A percentile compares a stretch with the other conserved stretches of the same genome.
These are phyloP conservation scores for Mastomys coucha DNA, from an alignment of 2,113 vertebrate genomes.

Conservation along the genomic window DNA sequence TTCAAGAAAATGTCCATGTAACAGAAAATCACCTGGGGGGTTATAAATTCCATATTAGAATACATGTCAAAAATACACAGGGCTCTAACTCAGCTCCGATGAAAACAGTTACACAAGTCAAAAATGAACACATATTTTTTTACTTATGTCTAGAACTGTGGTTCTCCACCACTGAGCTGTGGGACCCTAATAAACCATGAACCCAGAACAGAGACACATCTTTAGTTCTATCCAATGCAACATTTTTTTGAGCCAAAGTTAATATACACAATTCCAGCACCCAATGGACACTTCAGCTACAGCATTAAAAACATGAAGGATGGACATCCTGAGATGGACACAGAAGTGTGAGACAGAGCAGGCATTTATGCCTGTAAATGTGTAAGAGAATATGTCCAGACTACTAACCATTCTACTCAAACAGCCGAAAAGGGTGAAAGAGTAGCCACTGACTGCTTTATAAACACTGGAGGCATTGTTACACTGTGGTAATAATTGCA, in stretches of 20 bases:
- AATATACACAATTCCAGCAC: neutral
- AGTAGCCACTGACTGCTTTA: slow-evolving; percentile 53
- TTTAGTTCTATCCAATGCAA: neutral
- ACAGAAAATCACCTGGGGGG: neutral
- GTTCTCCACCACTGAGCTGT: neutral
- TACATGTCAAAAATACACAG: neutral
- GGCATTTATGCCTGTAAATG: neutral
- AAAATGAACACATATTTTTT: slow-evolving; percentile 5
- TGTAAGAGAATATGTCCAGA: neutral
- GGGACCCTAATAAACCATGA: neutral
- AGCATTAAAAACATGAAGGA: slow-evolving; percentile 10
- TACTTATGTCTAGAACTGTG: neutral
- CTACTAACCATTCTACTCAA: neutral
- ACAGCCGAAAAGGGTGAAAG: neutral
- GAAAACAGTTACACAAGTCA: slow-evolving; percentile 8
- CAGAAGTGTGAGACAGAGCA: neutral
- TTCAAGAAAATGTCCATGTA: slow-evolving; percentile 22
- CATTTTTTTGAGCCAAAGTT: neutral
- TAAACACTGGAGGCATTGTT: slow-evolving; percentile 58
- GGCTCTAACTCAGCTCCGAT: neutral
- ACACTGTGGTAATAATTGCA: slow-evolving; percentile 44
- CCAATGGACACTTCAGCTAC: neutral
- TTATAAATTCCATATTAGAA: neutral
- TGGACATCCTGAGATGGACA: neutral
- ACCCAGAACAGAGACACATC: neutral